Evolutionary conservation across 2,888 invertebrate genomes (phyloP).

Genomic region (Apocheima hispidaria): DNA sequence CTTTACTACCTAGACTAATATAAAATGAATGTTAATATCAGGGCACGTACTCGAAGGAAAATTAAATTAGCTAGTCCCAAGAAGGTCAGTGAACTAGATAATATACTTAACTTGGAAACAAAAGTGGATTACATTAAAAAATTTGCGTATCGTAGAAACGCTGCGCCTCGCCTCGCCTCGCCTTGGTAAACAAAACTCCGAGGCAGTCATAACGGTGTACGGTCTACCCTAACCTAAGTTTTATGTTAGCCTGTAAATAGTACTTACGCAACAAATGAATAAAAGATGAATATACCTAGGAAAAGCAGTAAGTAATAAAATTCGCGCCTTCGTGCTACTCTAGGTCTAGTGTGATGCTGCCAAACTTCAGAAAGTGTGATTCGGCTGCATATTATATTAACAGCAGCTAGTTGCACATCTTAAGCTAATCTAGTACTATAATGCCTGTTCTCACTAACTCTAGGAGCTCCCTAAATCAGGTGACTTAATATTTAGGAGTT

Average conservation of each 20-base stretch:
- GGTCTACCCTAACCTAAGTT: too few relatives aligned
- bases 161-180: neutral
- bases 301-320: neutral
- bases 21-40: neutral
- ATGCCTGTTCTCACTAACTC: too few relatives aligned
- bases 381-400: neutral
- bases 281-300: too few relatives aligned
- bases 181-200: neutral
- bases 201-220: too few relatives aligned
- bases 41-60: neutral
- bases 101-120: neutral
- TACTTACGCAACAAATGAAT: too few relatives aligned
- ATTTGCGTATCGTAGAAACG: neutral
- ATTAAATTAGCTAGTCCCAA: neutral
- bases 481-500: too few relatives aligned
- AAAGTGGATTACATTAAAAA: neutral
- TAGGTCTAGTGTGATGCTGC: neutral
- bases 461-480: too few relatives aligned
- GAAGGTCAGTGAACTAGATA: neutral
- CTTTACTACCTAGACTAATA: neutral
- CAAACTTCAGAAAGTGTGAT: neutral
- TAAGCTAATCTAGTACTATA: too few relatives aligned
- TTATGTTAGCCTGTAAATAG: too few relatives aligned
- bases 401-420: neutral
- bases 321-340: neutral